Conservation (phyloP, 2,113 vertebrate species). For the Tachysurus fulvidraco region DNA sequence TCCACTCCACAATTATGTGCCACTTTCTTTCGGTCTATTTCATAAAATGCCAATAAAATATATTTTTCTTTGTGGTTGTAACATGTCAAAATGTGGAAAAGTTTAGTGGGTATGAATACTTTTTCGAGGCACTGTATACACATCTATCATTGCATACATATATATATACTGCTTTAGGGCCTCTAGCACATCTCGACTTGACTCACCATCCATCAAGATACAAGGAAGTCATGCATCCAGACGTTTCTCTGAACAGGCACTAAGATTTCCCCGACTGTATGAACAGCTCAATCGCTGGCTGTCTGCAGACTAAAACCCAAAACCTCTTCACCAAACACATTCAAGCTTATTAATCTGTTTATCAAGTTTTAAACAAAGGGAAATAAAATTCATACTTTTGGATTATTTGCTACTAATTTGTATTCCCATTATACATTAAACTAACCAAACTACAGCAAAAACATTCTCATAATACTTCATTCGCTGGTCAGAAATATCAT, state of each 20-base stretch:
- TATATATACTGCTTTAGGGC: background rate
- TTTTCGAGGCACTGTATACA: background rate
- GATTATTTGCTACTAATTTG: background rate
- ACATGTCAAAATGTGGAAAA: too few species aligned
- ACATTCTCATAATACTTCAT: background rate
- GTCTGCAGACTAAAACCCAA: background rate
- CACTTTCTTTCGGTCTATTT: too few species aligned
- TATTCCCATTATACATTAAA: background rate
- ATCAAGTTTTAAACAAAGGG: background rate
- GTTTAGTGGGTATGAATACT: too few species aligned
- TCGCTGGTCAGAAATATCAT: background rate
- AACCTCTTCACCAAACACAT: background rate
- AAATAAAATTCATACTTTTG: background rate
- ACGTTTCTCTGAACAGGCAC: background rate
- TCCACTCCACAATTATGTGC: too few species aligned
- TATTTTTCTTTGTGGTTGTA: too few species aligned
- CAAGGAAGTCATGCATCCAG: background rate
- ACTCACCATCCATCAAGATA: background rate
- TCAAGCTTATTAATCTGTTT: background rate
- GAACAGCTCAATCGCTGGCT: background rate
- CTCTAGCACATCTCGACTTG: background rate
- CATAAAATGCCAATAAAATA: too few species aligned
- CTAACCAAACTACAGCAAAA: background rate
- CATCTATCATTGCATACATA: background rate
- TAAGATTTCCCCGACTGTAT: background rate